These are phyloP conservation scores for Platycheirus albimanus DNA, from an alignment of 2,888 invertebrate genomes.

Conservation along the genomic window DNA sequence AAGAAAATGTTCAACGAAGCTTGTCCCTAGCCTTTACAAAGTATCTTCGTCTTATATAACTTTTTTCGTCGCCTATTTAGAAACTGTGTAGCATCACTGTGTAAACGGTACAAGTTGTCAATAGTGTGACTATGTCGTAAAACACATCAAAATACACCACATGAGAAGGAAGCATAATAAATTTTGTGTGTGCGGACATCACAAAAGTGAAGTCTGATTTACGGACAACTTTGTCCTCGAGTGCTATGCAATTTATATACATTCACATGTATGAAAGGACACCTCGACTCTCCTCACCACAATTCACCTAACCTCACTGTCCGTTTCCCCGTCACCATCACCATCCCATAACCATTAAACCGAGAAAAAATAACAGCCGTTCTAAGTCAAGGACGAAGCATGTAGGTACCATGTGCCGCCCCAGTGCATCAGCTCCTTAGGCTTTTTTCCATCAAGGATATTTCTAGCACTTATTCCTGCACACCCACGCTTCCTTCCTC, in stretches of 20 bases:
- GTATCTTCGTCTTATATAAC: too few species aligned
- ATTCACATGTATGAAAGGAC: constrained; percentile 48
- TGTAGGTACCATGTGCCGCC: constrained; percentile 43
- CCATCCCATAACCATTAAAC: constrained; percentile 6
- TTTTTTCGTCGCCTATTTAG: too few species aligned
- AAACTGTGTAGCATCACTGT: too few species aligned
- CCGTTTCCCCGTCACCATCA: neutral
- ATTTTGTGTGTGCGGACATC: constrained; percentile 60
- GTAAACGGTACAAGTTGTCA: too few species aligned
- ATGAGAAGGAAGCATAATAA: constrained; percentile 56
- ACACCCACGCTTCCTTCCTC: constrained; percentile 48
- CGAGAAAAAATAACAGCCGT: constrained; percentile 14
- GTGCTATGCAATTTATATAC: constrained; percentile 61
- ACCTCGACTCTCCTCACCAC: constrained; percentile 1
- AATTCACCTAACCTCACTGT: neutral
- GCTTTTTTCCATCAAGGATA: constrained; percentile 59
- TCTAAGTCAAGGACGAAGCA: constrained; percentile 69
- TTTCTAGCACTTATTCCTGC: constrained; percentile 56
- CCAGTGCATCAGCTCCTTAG: constrained; percentile 64
- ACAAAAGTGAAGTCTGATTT: constrained; percentile 66
- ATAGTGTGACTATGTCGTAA: constrained; percentile 12
- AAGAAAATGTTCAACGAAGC: too few species aligned
- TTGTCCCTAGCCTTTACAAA: too few species aligned
- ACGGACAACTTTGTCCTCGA: constrained; percentile 66
- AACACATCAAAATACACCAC: neutral